Evolutionary conservation across 1,140 invertebrate species (phyloP).

Genomic region (Homarus americanus): DNA sequence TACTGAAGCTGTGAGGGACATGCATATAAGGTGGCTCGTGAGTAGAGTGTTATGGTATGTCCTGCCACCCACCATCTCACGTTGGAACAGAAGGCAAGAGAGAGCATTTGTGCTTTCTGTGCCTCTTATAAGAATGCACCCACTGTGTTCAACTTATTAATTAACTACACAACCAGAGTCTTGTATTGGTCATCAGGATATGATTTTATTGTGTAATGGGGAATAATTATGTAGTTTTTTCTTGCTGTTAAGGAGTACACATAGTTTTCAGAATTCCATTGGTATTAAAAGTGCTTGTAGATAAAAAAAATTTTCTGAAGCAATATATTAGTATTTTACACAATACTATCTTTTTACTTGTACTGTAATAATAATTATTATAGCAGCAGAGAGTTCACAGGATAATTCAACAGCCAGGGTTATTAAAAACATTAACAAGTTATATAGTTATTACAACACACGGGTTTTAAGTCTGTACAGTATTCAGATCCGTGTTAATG

Average conservation of each 20-base stretch:
- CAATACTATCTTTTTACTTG: too few relatives aligned
- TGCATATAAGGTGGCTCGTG: background rate
- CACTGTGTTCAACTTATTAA: background rate
- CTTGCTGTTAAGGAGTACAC: background rate
- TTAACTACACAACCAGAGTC: slow-evolving; percentile 8
- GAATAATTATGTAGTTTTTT: background rate
- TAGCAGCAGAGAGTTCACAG: too few relatives aligned
- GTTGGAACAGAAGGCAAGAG: background rate
- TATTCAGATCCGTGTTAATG: too few relatives aligned
- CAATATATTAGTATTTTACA: too few relatives aligned
- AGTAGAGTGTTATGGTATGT: slow-evolving; percentile 6
- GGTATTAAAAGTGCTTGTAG: too few relatives aligned
- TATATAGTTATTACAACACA: too few relatives aligned
- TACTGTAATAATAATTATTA: too few relatives aligned
- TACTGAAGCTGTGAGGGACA: background rate
- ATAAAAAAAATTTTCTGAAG: too few relatives aligned
- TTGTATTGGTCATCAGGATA: slow-evolving; percentile 13
- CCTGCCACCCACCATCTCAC: slow-evolving; percentile 11
- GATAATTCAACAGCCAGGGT: too few relatives aligned
- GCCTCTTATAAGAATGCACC: slow-evolving; percentile 18
- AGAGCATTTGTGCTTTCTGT: slow-evolving; percentile 3
- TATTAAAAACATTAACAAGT: too few relatives aligned
- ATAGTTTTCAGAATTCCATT: too few relatives aligned
- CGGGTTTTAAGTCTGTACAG: too few relatives aligned
- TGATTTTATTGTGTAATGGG: background rate